Base-by-base conservation (phyloP, 2,113 vertebrate species). In the Psettodes erumei region DNA sequence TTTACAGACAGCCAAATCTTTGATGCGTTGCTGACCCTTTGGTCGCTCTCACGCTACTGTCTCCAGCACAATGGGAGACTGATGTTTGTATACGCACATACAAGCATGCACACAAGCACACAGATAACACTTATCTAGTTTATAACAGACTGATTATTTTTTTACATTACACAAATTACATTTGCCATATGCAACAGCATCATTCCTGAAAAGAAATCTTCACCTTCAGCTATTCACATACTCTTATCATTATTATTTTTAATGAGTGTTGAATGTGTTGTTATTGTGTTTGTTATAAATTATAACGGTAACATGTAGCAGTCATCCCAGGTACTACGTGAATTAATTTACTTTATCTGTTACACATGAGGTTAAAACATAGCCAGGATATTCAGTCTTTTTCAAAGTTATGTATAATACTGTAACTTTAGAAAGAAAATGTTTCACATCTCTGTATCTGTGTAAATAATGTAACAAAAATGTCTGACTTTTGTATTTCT, bases 1-100 rank as follows among this genome's bases (percentile, higher is more conserved):
- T 79, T 78, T 51, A 63, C 69, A 69, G 60, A 70, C 25, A 30
- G 68, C 77, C 79, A 86, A 87, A 75, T 72, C 75, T 92, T 92
- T 90, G 85, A 90, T 87, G 85, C 88, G 77, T 83, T 85, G 68
- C 30, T 86, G 85, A 89, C 75, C 77, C 48, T 79, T 38, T 78
- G 75, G 78, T 75, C 51, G 50, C 85, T 85, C 83, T 84, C 86
- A 89, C 71, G 75, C 81, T 40, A 84, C 79, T 78, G 74, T 84
- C 65, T 37, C 42, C 53, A 73, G 79, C 37, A 92, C 90, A 90
- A 90, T 90, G 53, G 88, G 25, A 76, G 54, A 68, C 32, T 80
- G 43, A 65, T 81, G 79, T 85, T 77, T 78, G 71, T 75, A 47
- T 32, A 62, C 59, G 32, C 63, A 66, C 60, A 77, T 3, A 42